Percentiles rank a stretch among this genome's conserved stretches.
Conservation (phyloP, 2,888 invertebrate species). For the Caenorhabditis wallacei region DNA sequence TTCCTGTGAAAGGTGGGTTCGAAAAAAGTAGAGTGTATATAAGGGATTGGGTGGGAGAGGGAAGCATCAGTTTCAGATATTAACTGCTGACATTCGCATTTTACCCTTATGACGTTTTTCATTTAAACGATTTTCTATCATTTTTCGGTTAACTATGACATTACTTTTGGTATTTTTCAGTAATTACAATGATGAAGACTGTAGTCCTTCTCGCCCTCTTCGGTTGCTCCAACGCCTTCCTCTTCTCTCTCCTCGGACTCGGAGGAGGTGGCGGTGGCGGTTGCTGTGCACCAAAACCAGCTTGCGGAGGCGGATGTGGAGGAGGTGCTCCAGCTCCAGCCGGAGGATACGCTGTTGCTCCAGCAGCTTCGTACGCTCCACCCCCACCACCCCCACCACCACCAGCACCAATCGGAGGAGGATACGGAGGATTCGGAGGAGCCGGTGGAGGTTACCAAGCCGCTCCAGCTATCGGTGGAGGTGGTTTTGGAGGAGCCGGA, state of each 20-base stretch:
- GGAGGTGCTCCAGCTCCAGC: constrained; percentile 55
- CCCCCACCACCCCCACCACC: constrained; percentile 54
- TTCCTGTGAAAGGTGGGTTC: constrained; percentile 46
- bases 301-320: constrained; percentile 58
- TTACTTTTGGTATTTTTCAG: too few species aligned
- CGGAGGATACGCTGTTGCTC: constrained; percentile 57
- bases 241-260: constrained; percentile 55
- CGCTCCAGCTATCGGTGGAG: constrained; percentile 38
- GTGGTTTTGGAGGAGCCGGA: constrained; percentile 44
- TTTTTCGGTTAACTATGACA: too few species aligned
- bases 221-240: constrained; percentile 66
- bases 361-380: constrained; percentile 29
- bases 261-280: constrained; percentile 60
- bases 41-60: constrained; percentile 9
- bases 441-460: constrained; percentile 38
- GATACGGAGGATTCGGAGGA: constrained; percentile 47
- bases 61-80: constrained; percentile 35
- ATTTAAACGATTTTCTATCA: background rate
- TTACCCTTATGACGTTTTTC: background rate
- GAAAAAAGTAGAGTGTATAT: constrained; percentile 45
- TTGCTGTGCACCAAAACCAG: constrained; percentile 55
- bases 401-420: constrained; percentile 55
- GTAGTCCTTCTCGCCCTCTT: constrained; percentile 56
- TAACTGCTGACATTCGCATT: background rate
- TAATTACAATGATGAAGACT: constrained; percentile 44